phyloP scores from a whole-genome alignment of 2,113 vertebrate genomes.

The Gopherus flavomarginatus region DNA sequence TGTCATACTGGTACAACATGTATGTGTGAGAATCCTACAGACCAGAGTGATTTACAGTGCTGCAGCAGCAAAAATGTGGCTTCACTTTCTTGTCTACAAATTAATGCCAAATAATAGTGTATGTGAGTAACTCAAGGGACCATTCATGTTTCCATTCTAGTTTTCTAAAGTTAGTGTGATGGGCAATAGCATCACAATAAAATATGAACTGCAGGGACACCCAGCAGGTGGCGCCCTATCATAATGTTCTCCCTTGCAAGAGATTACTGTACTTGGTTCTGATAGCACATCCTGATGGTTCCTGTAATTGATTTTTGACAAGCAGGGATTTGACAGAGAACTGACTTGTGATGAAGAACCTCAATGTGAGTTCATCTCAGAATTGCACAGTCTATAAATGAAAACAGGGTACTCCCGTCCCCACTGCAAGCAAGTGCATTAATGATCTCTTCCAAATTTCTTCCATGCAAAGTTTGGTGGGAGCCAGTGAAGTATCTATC shows the following conservation, averaged over 20 bases:
- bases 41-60: neutral
- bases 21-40: neutral
- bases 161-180: neutral
- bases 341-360: neutral
- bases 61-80: rapidly evolving
- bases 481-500: neutral
- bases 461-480: neutral
- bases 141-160: rapidly evolving
- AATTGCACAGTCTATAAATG: rapidly evolving
- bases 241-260: rapidly evolving
- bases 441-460: neutral
- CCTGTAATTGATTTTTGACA: neutral
- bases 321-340: neutral
- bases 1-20: neutral
- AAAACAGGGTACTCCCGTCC: rapidly evolving
- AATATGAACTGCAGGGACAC: neutral
- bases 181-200: neutral
- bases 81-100: neutral
- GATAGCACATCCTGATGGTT: rapidly evolving
- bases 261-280: rapidly evolving
- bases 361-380: neutral
- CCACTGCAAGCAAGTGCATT: neutral
- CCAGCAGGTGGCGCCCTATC: slow-evolving; percentile 61
- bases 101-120: rapidly evolving
- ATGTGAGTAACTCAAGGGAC: rapidly evolving